Base-by-base conservation (phyloP, 2,888 invertebrate genomes). In the Leptinotarsa rubiginosa region DNA sequence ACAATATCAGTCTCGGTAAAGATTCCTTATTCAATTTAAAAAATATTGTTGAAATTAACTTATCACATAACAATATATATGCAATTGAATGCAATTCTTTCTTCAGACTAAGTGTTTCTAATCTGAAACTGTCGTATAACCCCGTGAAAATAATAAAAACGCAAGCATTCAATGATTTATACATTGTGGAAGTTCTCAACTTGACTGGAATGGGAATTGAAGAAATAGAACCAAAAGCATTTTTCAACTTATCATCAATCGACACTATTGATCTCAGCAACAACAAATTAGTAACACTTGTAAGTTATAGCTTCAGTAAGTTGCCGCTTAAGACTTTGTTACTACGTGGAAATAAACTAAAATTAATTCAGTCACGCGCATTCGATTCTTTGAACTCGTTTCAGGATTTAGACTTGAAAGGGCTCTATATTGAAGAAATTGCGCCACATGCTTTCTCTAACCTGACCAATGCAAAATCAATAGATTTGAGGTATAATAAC, bases 221-320 rank as follows among this genome's bases (percentile, higher is more conserved):
- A 10, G 52, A 47, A 20, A 31, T 76, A 31, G 74, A 76, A 41
- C 1, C 69, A 7, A 22, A 62, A 16, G 65, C 76, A 16, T 76
- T 76, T 65, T 31, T 15, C 13, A 62, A 76, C 50, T 68, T 76
- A 18, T 18, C 72, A 16, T 25, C 7, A 4, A 50, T 62, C 13
- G 31, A 69, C n/a, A 25, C 31, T 7, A 56, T 76, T 22, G 76
- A 76, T 47, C 20, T 76, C 4, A 72, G 74, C 2, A 4, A 56
- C 56, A 56, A 56, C 56, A 18, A 20, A 13, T 12, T 56, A 2
- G 20, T 20, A 22, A 56, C 10, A 22, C 18, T 56, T 20, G 13
- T 56, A 1, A 56, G 56, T 4, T 13, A 56, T 13, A 22, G 20
- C 10, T 56, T 22, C 56, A 56, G 22, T 13, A 13, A 56, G 13